Conservation (phyloP, 2,888 invertebrate genomes). For the Parnassius mnemosyne region DNA sequence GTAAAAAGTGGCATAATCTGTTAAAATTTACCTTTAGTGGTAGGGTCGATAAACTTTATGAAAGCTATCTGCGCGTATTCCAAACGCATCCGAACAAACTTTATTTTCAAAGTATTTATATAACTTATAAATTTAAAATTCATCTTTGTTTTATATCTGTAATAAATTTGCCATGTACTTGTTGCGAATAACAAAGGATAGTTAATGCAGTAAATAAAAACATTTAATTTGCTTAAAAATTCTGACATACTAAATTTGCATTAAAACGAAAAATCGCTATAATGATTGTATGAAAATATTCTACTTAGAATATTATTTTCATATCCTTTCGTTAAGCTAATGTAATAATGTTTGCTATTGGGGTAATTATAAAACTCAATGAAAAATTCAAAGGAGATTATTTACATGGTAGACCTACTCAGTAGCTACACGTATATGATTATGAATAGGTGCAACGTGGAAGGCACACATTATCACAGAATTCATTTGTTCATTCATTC, state of each 20-base stretch:
- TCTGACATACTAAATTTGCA: slow-evolving; percentile 6
- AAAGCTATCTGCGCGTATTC: slow-evolving; percentile 34
- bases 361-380: too few species aligned
- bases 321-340: too few species aligned
- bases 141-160: slow-evolving; percentile 39
- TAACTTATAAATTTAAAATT: slow-evolving; percentile 41
- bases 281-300: too few species aligned
- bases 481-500: too few species aligned
- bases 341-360: too few species aligned
- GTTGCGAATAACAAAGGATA: slow-evolving; percentile 21
- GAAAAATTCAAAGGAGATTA: too few species aligned
- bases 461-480: too few species aligned
- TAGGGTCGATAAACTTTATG: slow-evolving; percentile 37
- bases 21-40: slow-evolving; percentile 38
- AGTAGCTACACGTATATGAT: too few species aligned
- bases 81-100: slow-evolving; percentile 34
- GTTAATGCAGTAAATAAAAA: slow-evolving; percentile 33
- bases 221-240: slow-evolving; percentile 32
- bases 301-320: too few species aligned
- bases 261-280: too few species aligned
- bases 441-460: too few species aligned
- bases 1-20: slow-evolving; percentile 50
- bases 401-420: too few species aligned
- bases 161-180: slow-evolving; percentile 38
- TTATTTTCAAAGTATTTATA: slow-evolving; percentile 37